These are phyloP conservation scores for Pipra filicauda DNA, from an alignment of 2,113 vertebrate genomes.

Conservation along the genomic window DNA sequence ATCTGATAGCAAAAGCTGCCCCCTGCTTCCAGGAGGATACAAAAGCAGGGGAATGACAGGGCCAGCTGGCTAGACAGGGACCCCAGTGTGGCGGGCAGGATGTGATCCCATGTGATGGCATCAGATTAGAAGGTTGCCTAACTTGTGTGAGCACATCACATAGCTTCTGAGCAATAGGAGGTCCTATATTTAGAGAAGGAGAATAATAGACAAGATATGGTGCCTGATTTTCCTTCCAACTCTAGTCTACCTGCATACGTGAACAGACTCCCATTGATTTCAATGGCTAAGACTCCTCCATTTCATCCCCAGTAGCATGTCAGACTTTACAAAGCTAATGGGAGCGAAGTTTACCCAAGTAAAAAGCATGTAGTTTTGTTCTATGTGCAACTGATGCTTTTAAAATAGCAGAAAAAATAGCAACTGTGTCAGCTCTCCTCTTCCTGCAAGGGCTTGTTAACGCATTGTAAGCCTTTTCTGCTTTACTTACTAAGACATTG, in stretches of 20 bases:
- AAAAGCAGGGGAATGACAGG: background rate
- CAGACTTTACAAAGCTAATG: background rate
- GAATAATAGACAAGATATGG: background rate
- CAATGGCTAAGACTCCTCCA: background rate
- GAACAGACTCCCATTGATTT: background rate
- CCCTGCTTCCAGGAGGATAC: background rate
- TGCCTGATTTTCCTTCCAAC: background rate
- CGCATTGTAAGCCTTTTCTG: background rate
- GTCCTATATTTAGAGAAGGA: background rate
- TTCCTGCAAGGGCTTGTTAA: background rate
- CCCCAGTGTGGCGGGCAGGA: background rate
- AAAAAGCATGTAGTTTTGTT: background rate
- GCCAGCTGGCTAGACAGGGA: slow-evolving; percentile 14
- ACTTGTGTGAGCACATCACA: background rate
- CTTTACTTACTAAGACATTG: background rate
- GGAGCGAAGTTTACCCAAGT: background rate
- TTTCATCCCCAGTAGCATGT: background rate
- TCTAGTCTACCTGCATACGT: background rate
- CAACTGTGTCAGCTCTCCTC: background rate
- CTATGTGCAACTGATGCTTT: background rate
- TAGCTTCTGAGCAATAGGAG: background rate
- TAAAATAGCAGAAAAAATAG: background rate
- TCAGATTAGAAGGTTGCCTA: slow-evolving; percentile 1
- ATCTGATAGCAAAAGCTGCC: background rate
- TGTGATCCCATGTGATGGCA: slow-evolving; percentile 13